Evolutionary conservation across 2,888 invertebrate genomes (phyloP).

Genomic region (Plagodis dolabraria): DNA sequence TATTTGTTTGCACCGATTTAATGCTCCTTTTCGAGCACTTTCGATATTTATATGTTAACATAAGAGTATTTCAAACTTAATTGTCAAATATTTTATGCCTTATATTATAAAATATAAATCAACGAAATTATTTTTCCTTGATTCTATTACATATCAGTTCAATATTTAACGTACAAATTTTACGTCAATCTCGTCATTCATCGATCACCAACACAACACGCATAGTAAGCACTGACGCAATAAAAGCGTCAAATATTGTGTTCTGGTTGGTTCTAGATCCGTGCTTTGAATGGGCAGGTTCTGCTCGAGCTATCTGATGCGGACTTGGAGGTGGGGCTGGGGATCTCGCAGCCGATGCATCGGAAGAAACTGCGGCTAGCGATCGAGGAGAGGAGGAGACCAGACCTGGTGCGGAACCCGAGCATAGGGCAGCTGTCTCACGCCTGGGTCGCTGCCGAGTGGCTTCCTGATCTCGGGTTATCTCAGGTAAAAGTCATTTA

Average conservation of each 20-base stretch:
- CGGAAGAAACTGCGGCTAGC: slow-evolving; percentile 96
- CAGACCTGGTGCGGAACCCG: slow-evolving; percentile 94
- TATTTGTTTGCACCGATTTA: slow-evolving; percentile 57
- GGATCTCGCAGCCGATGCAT: slow-evolving; percentile 96
- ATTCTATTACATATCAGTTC: no score
- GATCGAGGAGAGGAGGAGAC: slow-evolving; percentile 96
- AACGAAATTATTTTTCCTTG: no score
- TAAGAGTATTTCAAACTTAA: no score
- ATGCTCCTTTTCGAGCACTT: slow-evolving; percentile 32
- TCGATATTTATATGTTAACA: background rate
- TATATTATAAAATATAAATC: no score
- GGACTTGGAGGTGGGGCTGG: slow-evolving; percentile 95
- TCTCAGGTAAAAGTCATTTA: slow-evolving; percentile 84
- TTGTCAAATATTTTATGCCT: no score
- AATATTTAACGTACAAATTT: background rate
- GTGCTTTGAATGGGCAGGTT: slow-evolving; percentile 91
- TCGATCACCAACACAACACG: slow-evolving; percentile 33
- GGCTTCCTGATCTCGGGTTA: slow-evolving; percentile 96
- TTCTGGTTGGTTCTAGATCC: slow-evolving; percentile 87
- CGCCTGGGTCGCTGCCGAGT: slow-evolving; percentile 97
- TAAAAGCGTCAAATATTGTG: slow-evolving; percentile 84
- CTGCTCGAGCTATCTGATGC: slow-evolving; percentile 95
- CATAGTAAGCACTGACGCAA: slow-evolving; percentile 64
- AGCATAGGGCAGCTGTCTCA: slow-evolving; percentile 94
- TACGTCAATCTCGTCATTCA: slow-evolving; percentile 28